phyloP scores from a whole-genome alignment of 2,888 invertebrate genomes.

The Clivina fossor region DNA sequence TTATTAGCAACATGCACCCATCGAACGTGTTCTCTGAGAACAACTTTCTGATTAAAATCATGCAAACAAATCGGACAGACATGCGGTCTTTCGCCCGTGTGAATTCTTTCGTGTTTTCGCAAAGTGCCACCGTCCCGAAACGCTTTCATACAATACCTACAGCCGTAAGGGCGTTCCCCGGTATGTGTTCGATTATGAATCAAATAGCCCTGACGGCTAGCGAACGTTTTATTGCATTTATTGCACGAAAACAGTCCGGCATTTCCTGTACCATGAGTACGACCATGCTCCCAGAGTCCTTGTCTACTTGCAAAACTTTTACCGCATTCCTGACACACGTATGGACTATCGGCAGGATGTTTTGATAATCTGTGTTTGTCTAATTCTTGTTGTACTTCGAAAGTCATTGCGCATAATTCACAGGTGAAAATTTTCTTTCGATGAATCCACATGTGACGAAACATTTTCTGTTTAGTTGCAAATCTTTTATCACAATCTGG shows the following conservation, averaged over 20 bases:
- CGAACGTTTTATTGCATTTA: slow-evolving; percentile 57
- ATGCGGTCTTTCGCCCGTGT: slow-evolving; percentile 58
- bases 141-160: slow-evolving; percentile 58
- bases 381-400: slow-evolving; percentile 50
- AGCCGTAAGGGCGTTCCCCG: slow-evolving; percentile 58
- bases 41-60: slow-evolving; percentile 60
- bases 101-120: slow-evolving; percentile 57
- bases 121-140: slow-evolving; percentile 59
- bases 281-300: slow-evolving; percentile 54
- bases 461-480: slow-evolving; percentile 55
- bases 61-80: slow-evolving; percentile 57
- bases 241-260: slow-evolving; percentile 55
- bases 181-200: slow-evolving; percentile 59
- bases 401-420: slow-evolving; percentile 52
- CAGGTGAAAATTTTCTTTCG: slow-evolving; percentile 53
- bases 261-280: slow-evolving; percentile 47
- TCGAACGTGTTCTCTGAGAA: slow-evolving; percentile 57
- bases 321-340: slow-evolving; percentile 53
- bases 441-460: slow-evolving; percentile 55
- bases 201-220: slow-evolving; percentile 56
- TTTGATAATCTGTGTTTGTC: slow-evolving; percentile 52
- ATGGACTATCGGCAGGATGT: slow-evolving; percentile 52
- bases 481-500: slow-evolving; percentile 53
- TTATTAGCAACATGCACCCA: slow-evolving; percentile 57
- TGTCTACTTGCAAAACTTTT: slow-evolving; percentile 54